Conservation (phyloP, 2,797 vertebrate genomes). For the Intellagama lesueurii region DNA sequence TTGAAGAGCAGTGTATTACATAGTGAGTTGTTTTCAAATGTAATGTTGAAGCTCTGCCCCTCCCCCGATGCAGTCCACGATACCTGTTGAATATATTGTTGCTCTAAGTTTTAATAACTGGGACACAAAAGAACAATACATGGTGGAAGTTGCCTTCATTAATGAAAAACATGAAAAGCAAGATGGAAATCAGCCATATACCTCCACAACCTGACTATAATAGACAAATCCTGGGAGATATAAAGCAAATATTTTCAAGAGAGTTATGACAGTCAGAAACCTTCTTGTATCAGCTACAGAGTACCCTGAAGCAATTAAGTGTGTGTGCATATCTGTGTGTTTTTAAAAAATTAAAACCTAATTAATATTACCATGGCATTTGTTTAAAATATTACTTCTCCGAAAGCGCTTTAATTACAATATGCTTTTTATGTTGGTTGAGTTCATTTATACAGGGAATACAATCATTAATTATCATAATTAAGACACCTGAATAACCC, state of each 20-base stretch:
- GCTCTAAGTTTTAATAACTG: too few relatives aligned
- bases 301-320: slow-evolving; percentile 65
- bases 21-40: too few relatives aligned
- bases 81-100: too few relatives aligned
- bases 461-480: slow-evolving; percentile 84
- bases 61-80: too few relatives aligned
- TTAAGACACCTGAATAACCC: slow-evolving; percentile 82
- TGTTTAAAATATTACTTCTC: slow-evolving; percentile 77
- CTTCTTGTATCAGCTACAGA: slow-evolving; percentile 47
- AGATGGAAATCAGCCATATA: not conserved
- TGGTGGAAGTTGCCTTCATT: not conserved
- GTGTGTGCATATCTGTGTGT: slow-evolving; percentile 63
- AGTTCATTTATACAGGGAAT: slow-evolving; percentile 79
- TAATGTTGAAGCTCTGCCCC: too few relatives aligned
- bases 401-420: slow-evolving; percentile 80
- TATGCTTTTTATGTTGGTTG: slow-evolving; percentile 80
- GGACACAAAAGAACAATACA: not conserved
- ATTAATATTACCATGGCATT: slow-evolving; percentile 75
- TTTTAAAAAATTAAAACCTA: slow-evolving; percentile 51
- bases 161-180: too few relatives aligned
- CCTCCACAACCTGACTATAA: too few relatives aligned
- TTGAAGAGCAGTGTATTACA: too few relatives aligned
- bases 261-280: slow-evolving; percentile 25
- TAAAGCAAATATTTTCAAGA: slow-evolving; percentile 36
- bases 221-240: slow-evolving; percentile 11